These are phyloP conservation scores for Drosophila monieri DNA, from an alignment of 2,888 invertebrate genomes.

Conservation along the genomic window DNA sequence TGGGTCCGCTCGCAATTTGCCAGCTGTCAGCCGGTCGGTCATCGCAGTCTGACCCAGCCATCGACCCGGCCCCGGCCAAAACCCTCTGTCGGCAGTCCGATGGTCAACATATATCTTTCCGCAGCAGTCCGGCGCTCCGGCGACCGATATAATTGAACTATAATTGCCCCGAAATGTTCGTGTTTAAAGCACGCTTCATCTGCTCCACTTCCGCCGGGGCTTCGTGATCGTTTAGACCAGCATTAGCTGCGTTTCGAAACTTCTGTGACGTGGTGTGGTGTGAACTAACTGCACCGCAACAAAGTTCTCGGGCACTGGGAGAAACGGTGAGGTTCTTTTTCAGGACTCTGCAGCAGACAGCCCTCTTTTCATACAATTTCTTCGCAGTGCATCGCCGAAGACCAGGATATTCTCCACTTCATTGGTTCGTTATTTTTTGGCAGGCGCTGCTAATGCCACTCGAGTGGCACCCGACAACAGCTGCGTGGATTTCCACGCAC, in stretches of 20 bases:
- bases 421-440: constrained; percentile 46
- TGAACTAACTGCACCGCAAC: constrained; percentile 56
- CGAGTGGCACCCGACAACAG: constrained; percentile 55
- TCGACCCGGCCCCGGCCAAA: constrained; percentile 34
- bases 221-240: constrained; percentile 38
- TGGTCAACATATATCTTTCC: constrained; percentile 29
- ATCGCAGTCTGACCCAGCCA: constrained; percentile 38
- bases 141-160: constrained; percentile 72
- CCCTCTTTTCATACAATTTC: background rate
- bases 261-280: constrained; percentile 43
- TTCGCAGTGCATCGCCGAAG: constrained; percentile 20
- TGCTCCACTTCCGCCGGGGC: constrained; percentile 41
- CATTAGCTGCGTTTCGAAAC: constrained; percentile 32
- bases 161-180: constrained; percentile 63
- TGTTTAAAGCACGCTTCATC: constrained; percentile 63
- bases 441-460: constrained; percentile 68
- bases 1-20: constrained; percentile 61
- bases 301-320: background rate
- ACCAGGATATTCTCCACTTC: constrained; percentile 21
- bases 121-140: constrained; percentile 27
- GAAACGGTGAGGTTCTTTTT: background rate
- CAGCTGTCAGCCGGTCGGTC: constrained; percentile 68
- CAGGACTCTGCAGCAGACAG: too few species aligned
- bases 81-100: background rate
- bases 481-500: constrained; percentile 68